Evolutionary conservation across 1,140 invertebrate species (phyloP), one percentile per base, ranked within the genome.

Genomic region (Bradynema listronoti): DNA sequence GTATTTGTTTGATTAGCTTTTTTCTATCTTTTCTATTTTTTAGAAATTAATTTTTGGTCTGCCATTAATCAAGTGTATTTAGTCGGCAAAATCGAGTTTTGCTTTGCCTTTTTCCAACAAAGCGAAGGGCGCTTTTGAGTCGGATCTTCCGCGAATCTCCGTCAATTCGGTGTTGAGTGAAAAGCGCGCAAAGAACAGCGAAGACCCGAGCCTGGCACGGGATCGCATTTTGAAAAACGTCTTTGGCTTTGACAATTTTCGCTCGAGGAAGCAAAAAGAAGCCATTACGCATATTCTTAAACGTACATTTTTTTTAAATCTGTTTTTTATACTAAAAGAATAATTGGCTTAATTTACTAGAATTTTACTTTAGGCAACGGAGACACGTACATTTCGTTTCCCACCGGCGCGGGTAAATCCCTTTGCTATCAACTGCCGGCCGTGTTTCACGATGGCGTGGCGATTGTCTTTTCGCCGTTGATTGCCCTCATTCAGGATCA

Each of bases 351-450:
- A 4, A 4, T 11, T 33, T 36, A 7, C 25, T 61, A 29, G 11
- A 16, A 6, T 46, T 49, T 61, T 49, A 49, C 64, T 66, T 74
- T 77, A 85, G 84, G 82, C 22, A 72, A 79, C 24, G 57, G 79
- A 46, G 85, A 87, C 83, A 83, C 86, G 0, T 87, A 84, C 73
- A 79, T 87, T 9, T 85, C 83, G 9, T 86, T 87, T 85, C 86
- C 86, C 16, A 87, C 86, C 22, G 86, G 86, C 30, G 77, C 79
- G 42, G 86, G 86, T 34, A 87, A 87, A 74, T 87, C 85, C 6
- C 77, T 87, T 19, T 86, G 85, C 66, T 87, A 84, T 70, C 86
- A 87, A 75, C 76, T 87, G 14, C 86, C 86, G 46, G 85, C 85
- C 16, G 79, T 85, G 4, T 69, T 84, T 32, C 72, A 81, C 29